These are phyloP conservation scores for Hydrochoerus hydrochaeris DNA, from an alignment of 2,113 vertebrate genomes.

Conservation along the genomic window DNA sequence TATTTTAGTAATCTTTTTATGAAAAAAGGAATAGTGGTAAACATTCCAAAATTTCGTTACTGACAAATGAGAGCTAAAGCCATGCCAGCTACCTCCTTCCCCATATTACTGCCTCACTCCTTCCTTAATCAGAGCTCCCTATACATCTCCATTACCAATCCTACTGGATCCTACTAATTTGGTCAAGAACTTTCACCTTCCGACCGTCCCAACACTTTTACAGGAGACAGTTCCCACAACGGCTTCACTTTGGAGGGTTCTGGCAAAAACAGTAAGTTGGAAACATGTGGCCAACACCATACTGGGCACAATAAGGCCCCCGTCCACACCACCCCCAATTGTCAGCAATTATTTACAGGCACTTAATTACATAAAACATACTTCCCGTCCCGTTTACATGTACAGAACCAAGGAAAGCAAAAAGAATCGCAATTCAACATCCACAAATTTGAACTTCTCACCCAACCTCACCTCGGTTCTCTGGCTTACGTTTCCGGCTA, in stretches of 20 bases:
- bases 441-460: background rate
- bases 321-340: rapidly evolving
- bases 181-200: background rate
- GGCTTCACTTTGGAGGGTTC: background rate
- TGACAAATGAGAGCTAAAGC: background rate
- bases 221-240: background rate
- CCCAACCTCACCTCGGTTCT: constrained; percentile 50
- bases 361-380: background rate
- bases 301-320: background rate
- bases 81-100: background rate
- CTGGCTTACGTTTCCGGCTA: constrained; percentile 39
- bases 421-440: background rate
- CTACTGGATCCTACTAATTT: background rate
- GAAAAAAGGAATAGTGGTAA: background rate
- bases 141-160: rapidly evolving
- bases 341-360: rapidly evolving
- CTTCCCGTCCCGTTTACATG: too few species aligned
- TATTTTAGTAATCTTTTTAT: background rate
- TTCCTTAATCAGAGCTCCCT: background rate
- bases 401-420: background rate
- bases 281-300: background rate
- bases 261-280: background rate
- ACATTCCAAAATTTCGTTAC: background rate
- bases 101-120: too few species aligned
- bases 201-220: background rate